Evolutionary conservation across 2,113 vertebrate species (phyloP), one percentile per base, ranked within the genome.

Genomic region (Phalacrocorax aristotelis): DNA sequence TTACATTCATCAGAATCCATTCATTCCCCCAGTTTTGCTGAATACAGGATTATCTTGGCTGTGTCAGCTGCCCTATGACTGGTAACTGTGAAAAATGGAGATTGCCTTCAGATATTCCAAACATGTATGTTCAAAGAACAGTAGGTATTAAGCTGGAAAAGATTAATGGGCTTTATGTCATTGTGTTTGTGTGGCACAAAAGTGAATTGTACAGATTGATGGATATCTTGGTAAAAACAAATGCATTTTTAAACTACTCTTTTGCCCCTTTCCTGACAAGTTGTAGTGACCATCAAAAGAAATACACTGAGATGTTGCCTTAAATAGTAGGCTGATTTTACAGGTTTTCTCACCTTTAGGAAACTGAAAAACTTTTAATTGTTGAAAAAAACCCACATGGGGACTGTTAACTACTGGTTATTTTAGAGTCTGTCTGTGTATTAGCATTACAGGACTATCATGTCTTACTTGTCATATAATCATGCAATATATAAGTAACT

Each of bases 31-130:
- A 3, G 88, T 97, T 97, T 95, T 10, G 44, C 98, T 98, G 98
- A 98, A 97, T 96, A 95, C 95, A 95, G 96, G 93, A 97, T 98
- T 98, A 98, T 98, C 97, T 92, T 93, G 93, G 91, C 98, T 97
- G 91, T 98, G 97, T 98, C 96, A 98, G 97, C 97, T 97, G 96
- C 97, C 97, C 96, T 93, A 42, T 96, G 95, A 97, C 97, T 97
- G 92, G 96, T 91, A 97, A 78, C 91, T 91, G 30, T 98, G 97
- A 97, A 96, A 97, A 98, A 98, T 98, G 86, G 97, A 98, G 97
- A 96, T 97, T 30, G 69, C 92, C 93, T 97, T 74, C 87, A 91
- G 89, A 91, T 95, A 98, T 97, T 97, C 94, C 93, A 97, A 97
- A 97, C 82, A 55, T 96, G 96, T 90, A 92, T 98, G 96, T 97